Conservation (phyloP, 2,113 vertebrate genomes). For the Clarias macrocephalus region DNA sequence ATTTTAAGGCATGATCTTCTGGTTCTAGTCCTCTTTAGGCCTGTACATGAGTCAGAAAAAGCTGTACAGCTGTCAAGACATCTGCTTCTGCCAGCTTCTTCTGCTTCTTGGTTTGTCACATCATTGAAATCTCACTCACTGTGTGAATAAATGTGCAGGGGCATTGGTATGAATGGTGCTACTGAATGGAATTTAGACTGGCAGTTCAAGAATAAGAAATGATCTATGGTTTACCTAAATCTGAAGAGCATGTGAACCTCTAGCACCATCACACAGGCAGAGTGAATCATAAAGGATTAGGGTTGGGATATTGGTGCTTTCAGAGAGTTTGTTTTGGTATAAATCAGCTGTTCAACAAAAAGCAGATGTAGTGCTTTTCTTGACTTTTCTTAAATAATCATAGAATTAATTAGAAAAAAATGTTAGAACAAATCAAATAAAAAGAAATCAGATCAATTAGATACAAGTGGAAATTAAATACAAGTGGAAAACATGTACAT, state of each 20-base stretch:
- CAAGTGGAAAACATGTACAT: not conserved
- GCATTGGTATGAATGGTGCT: not conserved
- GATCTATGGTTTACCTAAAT: constrained; percentile 59
- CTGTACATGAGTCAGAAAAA: not conserved
- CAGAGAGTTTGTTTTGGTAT: constrained; percentile 51
- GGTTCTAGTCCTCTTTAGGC: constrained; percentile 2
- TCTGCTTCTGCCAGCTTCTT: not conserved
- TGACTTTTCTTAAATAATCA: constrained; percentile 40
- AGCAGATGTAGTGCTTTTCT: constrained; percentile 46
- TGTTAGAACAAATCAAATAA: constrained; percentile 38
- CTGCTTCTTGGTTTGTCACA: not conserved
- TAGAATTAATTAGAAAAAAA: constrained; percentile 61
- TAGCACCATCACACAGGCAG: constrained; percentile 55
- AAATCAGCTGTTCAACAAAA: constrained; percentile 58
- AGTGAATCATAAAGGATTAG: constrained; percentile 52
- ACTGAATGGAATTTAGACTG: constrained; percentile 54
- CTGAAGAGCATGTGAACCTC: constrained; percentile 59
- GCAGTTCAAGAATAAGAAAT: constrained; percentile 47
- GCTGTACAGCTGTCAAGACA: not conserved
- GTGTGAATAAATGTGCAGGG: not conserved
- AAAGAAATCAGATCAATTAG: too few species aligned
- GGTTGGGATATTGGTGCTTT: constrained; percentile 48
- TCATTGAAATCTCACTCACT: constrained; percentile 4
- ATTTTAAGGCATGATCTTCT: not conserved
- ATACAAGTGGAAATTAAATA: not conserved